Conservation (phyloP, 2,797 vertebrate genomes). For the Ceyx erithaca region DNA sequence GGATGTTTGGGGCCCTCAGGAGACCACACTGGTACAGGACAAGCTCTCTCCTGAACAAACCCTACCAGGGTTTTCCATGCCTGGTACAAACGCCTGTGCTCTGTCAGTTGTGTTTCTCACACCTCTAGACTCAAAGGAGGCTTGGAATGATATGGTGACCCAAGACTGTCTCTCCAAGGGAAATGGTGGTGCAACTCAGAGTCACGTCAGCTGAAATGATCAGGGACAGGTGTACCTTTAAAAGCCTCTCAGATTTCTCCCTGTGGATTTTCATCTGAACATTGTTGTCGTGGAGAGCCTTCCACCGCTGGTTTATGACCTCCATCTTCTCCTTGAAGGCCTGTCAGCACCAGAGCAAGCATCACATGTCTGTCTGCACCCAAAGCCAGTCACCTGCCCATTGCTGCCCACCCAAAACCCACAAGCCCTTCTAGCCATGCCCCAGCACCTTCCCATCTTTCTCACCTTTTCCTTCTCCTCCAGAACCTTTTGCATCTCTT, state of each 20-base stretch:
- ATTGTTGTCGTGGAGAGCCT: slow-evolving; percentile 33
- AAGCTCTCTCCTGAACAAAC: not conserved
- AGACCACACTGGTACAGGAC: not conserved
- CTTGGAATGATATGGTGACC: rapidly evolving
- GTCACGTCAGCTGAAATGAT: not conserved
- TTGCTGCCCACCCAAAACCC: not conserved
- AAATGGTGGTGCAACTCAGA: too few species aligned
- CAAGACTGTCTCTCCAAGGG: not conserved
- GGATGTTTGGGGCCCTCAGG: not conserved
- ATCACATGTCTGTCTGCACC: rapidly evolving
- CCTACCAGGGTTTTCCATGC: not conserved
- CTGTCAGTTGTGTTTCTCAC: not conserved
- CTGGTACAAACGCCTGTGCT: not conserved
- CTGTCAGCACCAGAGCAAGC: not conserved
- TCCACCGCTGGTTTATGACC: slow-evolving; percentile 45
- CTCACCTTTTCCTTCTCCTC: slow-evolving; percentile 4
- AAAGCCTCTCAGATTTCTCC: slow-evolving; percentile 40
- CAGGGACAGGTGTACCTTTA: slow-evolving; percentile 55
- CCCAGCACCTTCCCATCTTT: not conserved
- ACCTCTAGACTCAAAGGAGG: not conserved
- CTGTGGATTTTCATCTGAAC: slow-evolving; percentile 61
- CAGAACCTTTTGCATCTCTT: not conserved
- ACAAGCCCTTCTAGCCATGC: rapidly evolving
- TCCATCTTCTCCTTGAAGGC: slow-evolving; percentile 57
- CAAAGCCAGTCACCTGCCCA: not conserved